Base-by-base conservation (phyloP, 2,797 vertebrate species). In the Catostomus latipinnis region DNA sequence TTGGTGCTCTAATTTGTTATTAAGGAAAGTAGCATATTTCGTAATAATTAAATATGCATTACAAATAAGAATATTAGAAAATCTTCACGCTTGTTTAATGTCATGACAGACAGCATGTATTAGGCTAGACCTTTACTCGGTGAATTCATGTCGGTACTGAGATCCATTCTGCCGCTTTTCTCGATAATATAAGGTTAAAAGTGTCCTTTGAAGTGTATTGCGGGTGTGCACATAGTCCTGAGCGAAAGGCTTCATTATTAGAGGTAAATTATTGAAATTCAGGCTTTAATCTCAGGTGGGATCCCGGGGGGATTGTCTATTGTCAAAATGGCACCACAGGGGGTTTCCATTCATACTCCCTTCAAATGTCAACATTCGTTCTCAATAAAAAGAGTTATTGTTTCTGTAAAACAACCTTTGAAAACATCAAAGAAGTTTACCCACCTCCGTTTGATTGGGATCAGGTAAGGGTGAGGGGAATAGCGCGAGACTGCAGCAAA, bases 281-380 rank as follows among this genome's bases (percentile, higher is more conserved):
- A 84, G 85, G 86, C 91, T 94, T 93, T 94, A 92, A 92, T 95
- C 95, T 94, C 93, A 94, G 95, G 94, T 96, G 92, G 91, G 90
- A 87, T 93, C 92, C 93, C 86, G 6, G 16, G 43, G 34, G 92
- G 92, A 90, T 88, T 77, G 67, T 49, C 89, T 89, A 89, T 92
- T 92, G 92, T 94, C 93, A 74, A 89, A 87, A 91, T 90, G 91
- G 88, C 90, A 93, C 93, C 87, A 88, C 87, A 88, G 92, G 92
- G 90, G 74, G 82, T 92, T 87, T 95, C 88, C 87, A 92, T 72
- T 63, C 62, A 48, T 60, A 77, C 71, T 92, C 89, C 86, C 86
- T 90, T 91, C 91, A 95, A 96, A 96, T 95, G 94, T 94, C 96
- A 95, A 94, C 95, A 96, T 96, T 96, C 96, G 94, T 95, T 96